Evolutionary conservation across 2,888 invertebrate genomes (phyloP).

Genomic region (Lottia scabra): DNA sequence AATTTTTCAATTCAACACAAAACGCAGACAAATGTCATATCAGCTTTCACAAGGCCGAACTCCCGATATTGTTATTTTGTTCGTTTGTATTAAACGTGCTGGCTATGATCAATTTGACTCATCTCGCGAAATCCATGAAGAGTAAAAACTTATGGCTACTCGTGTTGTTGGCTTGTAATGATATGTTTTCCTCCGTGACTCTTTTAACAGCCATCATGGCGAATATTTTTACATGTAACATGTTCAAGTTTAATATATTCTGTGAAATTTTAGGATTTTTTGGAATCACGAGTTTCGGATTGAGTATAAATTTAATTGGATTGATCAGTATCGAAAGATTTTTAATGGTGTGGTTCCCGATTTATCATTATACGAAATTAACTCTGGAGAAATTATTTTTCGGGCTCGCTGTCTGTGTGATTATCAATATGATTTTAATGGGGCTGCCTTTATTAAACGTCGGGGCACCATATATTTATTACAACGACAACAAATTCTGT

Average conservation of each 20-base stretch:
- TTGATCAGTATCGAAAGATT: slow-evolving; percentile 12
- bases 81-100: slow-evolving; percentile 7
- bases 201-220: slow-evolving; percentile 8
- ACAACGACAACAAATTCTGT: slow-evolving; percentile 5
- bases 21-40: no score
- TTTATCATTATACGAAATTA: slow-evolving; percentile 10
- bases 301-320: slow-evolving; percentile 4
- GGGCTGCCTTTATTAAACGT: background rate
- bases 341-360: slow-evolving; percentile 2
- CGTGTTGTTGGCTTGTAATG: slow-evolving; percentile 12
- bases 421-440: background rate
- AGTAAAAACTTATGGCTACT: slow-evolving; percentile 13
- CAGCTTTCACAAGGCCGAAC: slow-evolving; percentile 2
- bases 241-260: background rate
- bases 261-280: slow-evolving; percentile 12
- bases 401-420: background rate
- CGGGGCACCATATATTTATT: slow-evolving; percentile 2
- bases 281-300: slow-evolving; percentile 9
- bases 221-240: slow-evolving; percentile 10
- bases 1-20: no score
- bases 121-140: background rate
- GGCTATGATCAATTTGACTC: slow-evolving; percentile 4
- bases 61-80: slow-evolving; percentile 1
- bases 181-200: slow-evolving; percentile 1
- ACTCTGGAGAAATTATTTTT: slow-evolving; percentile 2